Evolutionary conservation across 2,113 vertebrate species (phyloP).

Genomic region (Sapayoa aenigma): DNA sequence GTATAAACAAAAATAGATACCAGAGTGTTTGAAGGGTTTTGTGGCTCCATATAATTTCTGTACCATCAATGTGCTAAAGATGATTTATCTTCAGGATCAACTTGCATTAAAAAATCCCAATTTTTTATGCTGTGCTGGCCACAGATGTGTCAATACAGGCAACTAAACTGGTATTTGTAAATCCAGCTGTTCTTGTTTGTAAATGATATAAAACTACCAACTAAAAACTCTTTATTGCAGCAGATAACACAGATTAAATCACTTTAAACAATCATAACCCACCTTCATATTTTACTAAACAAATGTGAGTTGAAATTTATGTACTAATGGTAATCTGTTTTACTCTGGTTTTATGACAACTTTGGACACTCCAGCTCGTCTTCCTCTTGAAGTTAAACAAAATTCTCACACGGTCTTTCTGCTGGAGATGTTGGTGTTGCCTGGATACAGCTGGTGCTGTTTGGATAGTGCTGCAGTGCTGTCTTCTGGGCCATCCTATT

Average conservation of each 20-base stretch:
- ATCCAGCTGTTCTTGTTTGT: neutral
- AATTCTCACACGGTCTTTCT: neutral
- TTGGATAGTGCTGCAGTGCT: neutral
- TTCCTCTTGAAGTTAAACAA: neutral
- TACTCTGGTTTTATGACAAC: neutral
- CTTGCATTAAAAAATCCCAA: neutral
- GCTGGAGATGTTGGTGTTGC: neutral
- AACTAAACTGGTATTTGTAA: neutral
- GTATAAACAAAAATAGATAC: neutral
- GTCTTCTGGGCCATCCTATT: neutral
- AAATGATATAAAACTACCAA: neutral
- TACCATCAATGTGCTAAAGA: neutral
- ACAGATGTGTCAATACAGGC: neutral
- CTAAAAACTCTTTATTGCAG: neutral
- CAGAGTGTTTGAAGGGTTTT: rapidly evolving
- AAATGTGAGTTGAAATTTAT: neutral
- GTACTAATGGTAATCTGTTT: neutral
- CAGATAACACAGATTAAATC: neutral
- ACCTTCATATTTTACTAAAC: neutral
- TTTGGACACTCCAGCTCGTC: neutral
- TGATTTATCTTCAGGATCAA: neutral
- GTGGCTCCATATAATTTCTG: neutral
- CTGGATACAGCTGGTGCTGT: neutral
- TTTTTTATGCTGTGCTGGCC: neutral
- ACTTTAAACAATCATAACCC: neutral